These are phyloP conservation scores for Octodon degus DNA, from an alignment of 2,113 vertebrate species.

Conservation along the genomic window DNA sequence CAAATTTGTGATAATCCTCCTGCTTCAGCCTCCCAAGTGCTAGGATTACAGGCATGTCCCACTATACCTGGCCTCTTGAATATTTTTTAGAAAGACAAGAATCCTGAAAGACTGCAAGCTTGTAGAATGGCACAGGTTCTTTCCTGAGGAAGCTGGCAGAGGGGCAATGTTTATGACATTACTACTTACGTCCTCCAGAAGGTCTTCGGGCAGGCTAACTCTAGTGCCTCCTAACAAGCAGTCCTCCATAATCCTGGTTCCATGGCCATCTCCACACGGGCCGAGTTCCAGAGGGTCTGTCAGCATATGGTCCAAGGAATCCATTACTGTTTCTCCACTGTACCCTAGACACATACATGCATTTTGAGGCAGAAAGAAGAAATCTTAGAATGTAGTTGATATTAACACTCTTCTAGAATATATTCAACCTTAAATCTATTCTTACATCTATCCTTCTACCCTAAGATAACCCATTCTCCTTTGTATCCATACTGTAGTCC, in stretches of 20 bases:
- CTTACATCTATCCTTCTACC: background rate
- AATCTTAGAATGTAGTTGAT: background rate
- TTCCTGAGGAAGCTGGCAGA: background rate
- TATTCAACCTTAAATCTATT: background rate
- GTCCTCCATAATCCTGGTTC: constrained; percentile 93
- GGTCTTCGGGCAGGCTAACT: constrained; percentile 95
- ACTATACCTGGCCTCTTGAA: background rate
- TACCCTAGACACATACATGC: background rate
- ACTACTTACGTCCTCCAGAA: constrained; percentile 97
- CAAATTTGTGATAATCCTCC: background rate
- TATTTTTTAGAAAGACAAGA: background rate
- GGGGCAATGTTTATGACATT: background rate
- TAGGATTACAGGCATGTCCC: background rate
- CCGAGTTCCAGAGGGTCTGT: constrained; percentile 93
- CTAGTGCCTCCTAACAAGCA: constrained; percentile 93
- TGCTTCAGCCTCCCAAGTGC: background rate
- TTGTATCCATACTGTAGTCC: background rate
- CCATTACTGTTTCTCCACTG: constrained; percentile 86
- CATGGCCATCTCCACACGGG: constrained; percentile 85
- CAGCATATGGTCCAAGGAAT: constrained; percentile 94
- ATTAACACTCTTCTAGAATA: background rate
- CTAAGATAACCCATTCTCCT: background rate
- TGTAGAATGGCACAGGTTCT: background rate
- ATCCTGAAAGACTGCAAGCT: background rate
- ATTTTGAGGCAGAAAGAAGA: constrained; percentile 3